Percentiles rank a stretch among this genome's conserved stretches.
Evolutionary conservation across 2,888 invertebrate genomes (phyloP).

Genomic region (Cantharis flavilabris): DNA sequence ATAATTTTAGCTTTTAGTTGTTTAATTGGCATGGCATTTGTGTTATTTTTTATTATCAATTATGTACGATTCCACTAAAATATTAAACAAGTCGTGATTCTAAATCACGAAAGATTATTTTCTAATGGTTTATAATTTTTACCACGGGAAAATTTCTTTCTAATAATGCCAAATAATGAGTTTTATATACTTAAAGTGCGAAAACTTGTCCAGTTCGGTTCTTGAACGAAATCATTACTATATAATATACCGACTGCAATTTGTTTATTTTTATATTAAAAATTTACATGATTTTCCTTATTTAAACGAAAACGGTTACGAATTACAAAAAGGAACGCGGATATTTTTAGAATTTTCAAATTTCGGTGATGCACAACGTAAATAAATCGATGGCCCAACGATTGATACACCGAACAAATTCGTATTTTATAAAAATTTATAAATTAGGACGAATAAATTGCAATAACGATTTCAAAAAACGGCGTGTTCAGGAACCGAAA

Average conservation of each 20-base stretch:
- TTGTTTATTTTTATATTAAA: not conserved
- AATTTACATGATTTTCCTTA: not conserved
- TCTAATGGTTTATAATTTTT: not conserved
- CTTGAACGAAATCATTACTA: not conserved
- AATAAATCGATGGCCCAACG: not conserved
- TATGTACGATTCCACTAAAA: conserved; percentile 17
- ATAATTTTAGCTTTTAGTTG: conserved; percentile 12
- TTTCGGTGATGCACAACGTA: not conserved
- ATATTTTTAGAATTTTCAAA: not conserved
- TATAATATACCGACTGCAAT: not conserved
- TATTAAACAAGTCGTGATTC: conserved; percentile 2
- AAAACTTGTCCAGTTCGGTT: not conserved
- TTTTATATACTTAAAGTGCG: not conserved
- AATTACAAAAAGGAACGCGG: not conserved
- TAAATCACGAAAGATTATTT: not conserved
- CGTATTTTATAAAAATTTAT: not conserved
- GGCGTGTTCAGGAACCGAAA: not conserved
- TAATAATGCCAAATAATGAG: not conserved
- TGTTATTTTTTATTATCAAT: conserved; percentile 15
- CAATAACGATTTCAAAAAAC: not conserved
- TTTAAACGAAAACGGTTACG: not conserved
- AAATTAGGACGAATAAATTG: not conserved
- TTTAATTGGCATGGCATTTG: conserved; percentile 28
- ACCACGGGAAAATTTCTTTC: not conserved
- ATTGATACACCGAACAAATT: not conserved